These are phyloP conservation scores for Erpornis zantholeuca DNA, from an alignment of 2,113 vertebrate species.

Conservation along the genomic window DNA sequence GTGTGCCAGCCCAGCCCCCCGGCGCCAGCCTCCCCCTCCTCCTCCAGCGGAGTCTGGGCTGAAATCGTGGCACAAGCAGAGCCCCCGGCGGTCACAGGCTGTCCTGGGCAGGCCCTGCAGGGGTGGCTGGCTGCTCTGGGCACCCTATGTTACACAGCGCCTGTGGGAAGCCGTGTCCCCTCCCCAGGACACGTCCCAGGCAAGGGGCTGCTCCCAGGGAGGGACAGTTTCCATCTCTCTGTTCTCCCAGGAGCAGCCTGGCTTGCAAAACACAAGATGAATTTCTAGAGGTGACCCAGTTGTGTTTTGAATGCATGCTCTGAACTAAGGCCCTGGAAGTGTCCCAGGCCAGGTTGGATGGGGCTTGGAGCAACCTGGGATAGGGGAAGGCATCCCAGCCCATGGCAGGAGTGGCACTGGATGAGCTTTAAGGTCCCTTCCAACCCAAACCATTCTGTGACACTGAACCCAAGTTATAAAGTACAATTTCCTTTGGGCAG, in stretches of 20 bases:
- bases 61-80: accelerated
- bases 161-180: accelerated
- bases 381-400: neutral
- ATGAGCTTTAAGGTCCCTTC: neutral
- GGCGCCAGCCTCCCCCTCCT: neutral
- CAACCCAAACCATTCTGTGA: neutral
- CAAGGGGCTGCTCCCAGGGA: neutral
- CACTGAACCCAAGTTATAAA: neutral
- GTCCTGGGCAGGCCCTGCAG: neutral
- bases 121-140: neutral
- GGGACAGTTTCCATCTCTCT: neutral
- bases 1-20: neutral
- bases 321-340: neutral
- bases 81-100: accelerated
- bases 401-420: too few species aligned
- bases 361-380: neutral
- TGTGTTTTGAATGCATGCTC: neutral
- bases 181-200: accelerated
- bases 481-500: accelerated
- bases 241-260: too few species aligned
- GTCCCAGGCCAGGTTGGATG: accelerated
- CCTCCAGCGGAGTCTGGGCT: neutral
- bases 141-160: accelerated
- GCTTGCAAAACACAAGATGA: neutral
- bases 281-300: neutral